Evolutionary conservation across 2,797 vertebrate genomes (phyloP), one percentile per base, ranked within the genome.

Genomic region (Paguma larvata): DNA sequence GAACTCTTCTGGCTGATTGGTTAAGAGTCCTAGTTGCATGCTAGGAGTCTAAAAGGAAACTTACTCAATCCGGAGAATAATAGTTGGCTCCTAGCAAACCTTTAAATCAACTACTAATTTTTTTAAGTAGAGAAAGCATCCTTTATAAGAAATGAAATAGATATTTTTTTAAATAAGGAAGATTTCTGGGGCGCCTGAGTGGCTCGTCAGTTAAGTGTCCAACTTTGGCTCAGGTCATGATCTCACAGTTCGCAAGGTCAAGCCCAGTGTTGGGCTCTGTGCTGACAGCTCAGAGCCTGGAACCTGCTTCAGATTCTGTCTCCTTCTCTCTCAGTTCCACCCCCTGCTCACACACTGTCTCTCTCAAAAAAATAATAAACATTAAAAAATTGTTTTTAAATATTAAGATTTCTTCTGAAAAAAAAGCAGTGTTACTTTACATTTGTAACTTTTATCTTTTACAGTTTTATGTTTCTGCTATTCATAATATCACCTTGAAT

Each of bases 81-180:
- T 30, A 77, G 23, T 79, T 84, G 12, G 16, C 27, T 79, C 14
- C 53, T 65, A 80, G n/a, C n/a, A 86, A 95, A 77, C 51, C 65
- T 97, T 72, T 77, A 78, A 67, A 73, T 89, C 8, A 3, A 75
- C 67, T 67, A 68, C 12, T 85, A 44, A 46, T 75, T 73, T 94
- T 97, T 96, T 68, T 53, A 63, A 92, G 87, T 27, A 91, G 41
- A 79, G 41, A 62, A 92, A 73, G n/a, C 41, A n/a, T 73, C n/a
- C n/a, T 73, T 91, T 90, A 19, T 96, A 91, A 90, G n/a, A 94
- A 84, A 44, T 34, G 10, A 80, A 85, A 83, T 79, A 95, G 27
- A 63, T 44, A 41, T 30, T 83, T 85, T 56, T 86, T 34, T 38
- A 88, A 92, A 53, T 65, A 82, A 91, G 19, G 89, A 41, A 91